Base-by-base conservation (phyloP, 1,140 invertebrate species). In the Agraylea sexmaculata region DNA sequence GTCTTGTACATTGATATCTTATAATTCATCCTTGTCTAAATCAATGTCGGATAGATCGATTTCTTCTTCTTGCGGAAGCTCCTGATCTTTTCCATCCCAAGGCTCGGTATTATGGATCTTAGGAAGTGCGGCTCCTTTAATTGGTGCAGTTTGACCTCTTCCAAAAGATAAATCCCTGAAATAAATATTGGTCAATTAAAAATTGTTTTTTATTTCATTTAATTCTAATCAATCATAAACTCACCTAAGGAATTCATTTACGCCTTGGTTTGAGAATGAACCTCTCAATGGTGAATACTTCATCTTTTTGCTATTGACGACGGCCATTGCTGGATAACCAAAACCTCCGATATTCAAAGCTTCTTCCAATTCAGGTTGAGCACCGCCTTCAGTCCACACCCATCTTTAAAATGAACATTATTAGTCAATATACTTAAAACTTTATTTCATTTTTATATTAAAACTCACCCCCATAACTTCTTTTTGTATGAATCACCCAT, bases 51-150 rank as follows among this genome's bases (percentile, higher is more conserved):
- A 90, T 23, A 94, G 73, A 69, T 94, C 90, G 46, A 92, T 86
- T 45, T 95, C 90, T 52, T 96, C 91, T 64, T 90, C 89, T 25
- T 72, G 73, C 17, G 87, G 85, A 43, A 89, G 66, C 61, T 87
- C 79, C 8, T 83, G 92, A 60, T 99, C 93, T 64, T 98, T 92
- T 22, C 95, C 95, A 57, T 99, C 94, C 95, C 95, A 99, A 0
- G 86, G 62, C 33, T 87, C 80, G 2, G 74, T 74, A 16, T 63
- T 67, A 2, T 66, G 52, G 22, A 97, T 77, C 46, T 77, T 71
- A 10, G 92, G 93, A 54, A 98, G 74, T 51, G 80, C 68, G 3
- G 82, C 80, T 12, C 89, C 89, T 55, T 77, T 82, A 1, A 99
- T 73, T 2, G 92, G 86, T 0, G 85, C 80, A 3, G 91, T 97